Percentiles rank a stretch among this genome's conserved stretches.
phyloP scores from a whole-genome alignment of 2,888 invertebrate genomes.

The Litoditis marina region DNA sequence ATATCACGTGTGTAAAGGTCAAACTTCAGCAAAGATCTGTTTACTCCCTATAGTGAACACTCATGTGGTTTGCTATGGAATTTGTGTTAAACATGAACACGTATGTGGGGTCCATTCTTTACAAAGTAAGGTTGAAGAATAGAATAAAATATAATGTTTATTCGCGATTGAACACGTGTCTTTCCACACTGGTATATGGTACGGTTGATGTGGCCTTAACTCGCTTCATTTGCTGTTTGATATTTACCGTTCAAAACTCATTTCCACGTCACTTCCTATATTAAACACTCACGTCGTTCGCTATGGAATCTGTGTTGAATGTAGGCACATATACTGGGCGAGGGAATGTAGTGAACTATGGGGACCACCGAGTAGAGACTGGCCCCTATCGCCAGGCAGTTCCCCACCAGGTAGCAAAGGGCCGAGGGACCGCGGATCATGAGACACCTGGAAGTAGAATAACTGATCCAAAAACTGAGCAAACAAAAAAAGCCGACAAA shows the following conservation, averaged over 20 bases:
- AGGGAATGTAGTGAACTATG: conserved; percentile 47
- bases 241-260: not conserved
- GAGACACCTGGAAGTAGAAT: conserved; percentile 19
- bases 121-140: too few species aligned
- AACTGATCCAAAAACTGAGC: not conserved
- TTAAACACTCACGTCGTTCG: conserved; percentile 27
- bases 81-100: conserved; percentile 34
- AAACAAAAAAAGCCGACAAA: too few species aligned
- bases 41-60: conserved; percentile 16
- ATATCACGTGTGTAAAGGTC: too few species aligned
- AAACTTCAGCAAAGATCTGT: too few species aligned
- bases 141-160: too few species aligned
- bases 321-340: conserved; percentile 38
- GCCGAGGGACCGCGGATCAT: conserved; percentile 25
- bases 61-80: conserved; percentile 34
- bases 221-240: not conserved
- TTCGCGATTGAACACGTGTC: too few species aligned
- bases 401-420: conserved; percentile 33
- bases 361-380: conserved; percentile 30
- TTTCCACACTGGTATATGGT: too few species aligned
- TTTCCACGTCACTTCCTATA: too few species aligned
- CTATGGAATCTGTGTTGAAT: conserved; percentile 38
- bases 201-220: too few species aligned
- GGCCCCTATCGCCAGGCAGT: conserved; percentile 29
- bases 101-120: conserved; percentile 39